Percentiles rank a stretch among this genome's conserved stretches.
These are phyloP conservation scores for Xenops minutus DNA, from an alignment of 2,797 vertebrate species.

Conservation along the genomic window DNA sequence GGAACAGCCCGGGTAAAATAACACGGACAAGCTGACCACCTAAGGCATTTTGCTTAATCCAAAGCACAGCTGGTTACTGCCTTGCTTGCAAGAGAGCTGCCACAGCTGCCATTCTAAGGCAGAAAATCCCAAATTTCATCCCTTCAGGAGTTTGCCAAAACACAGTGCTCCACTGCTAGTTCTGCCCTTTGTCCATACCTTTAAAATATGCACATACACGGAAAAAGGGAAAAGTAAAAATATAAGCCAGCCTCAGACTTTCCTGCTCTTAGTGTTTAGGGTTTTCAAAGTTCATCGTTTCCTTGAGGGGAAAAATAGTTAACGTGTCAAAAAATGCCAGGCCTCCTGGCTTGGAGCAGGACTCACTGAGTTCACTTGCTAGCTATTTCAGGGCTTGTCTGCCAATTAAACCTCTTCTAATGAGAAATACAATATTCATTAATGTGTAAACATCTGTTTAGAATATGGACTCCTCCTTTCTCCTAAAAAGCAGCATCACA, in stretches of 20 bases:
- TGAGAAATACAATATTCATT: neutral
- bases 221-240: neutral
- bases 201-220: neutral
- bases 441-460: neutral
- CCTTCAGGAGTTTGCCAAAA: neutral
- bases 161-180: rapidly evolving
- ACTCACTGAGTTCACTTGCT: neutral
- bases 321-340: neutral
- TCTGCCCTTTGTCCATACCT: neutral
- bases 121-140: neutral
- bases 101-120: neutral
- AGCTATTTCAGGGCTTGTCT: neutral
- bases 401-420: neutral
- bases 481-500: neutral
- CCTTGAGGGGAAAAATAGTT: constrained; percentile 7
- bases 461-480: neutral
- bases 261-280: neutral
- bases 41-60: neutral
- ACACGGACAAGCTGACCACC: rapidly evolving
- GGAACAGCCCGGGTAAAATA: neutral
- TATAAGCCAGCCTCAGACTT: neutral
- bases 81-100: neutral
- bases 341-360: neutral
- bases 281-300: constrained; percentile 19
- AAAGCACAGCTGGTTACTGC: neutral